Evolutionary conservation across 1,140 invertebrate genomes (phyloP).

Genomic region (Papilio xuthus): DNA sequence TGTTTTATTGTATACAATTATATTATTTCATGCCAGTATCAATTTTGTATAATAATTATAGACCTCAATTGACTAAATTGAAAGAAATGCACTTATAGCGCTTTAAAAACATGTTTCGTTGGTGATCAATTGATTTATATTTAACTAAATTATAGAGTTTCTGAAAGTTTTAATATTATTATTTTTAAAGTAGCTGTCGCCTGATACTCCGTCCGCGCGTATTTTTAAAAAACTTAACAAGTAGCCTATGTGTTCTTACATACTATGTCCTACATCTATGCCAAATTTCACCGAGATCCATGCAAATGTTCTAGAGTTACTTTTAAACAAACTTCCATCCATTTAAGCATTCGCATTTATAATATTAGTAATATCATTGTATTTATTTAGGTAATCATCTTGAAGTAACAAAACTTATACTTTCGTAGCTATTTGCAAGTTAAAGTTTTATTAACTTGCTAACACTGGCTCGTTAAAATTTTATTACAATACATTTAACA

Average conservation of each 20-base stretch:
- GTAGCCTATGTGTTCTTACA: no score
- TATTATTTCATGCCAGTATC: not conserved
- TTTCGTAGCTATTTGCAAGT: not conserved
- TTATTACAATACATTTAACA: conserved; percentile 8
- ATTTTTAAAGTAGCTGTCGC: no score
- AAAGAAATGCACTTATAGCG: not conserved
- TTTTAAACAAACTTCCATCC: no score
- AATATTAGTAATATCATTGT: no score
- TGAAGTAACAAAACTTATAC: not conserved
- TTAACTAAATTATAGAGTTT: not conserved
- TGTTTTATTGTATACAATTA: conserved; percentile 2
- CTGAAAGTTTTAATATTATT: no score
- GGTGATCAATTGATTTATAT: not conserved
- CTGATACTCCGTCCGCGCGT: no score
- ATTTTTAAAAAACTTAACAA: no score
- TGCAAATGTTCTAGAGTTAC: no score
- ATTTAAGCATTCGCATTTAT: no score
- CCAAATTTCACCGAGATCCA: no score
- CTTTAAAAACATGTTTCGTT: not conserved
- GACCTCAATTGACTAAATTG: not conserved
- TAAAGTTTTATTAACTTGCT: conserved; percentile 25
- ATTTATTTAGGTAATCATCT: no score
- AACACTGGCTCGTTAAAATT: conserved; percentile 28
- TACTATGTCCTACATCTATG: no score
- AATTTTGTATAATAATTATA: not conserved